phyloP scores from a whole-genome alignment of 2,113 vertebrate species.

The Fregetta grallaria region DNA sequence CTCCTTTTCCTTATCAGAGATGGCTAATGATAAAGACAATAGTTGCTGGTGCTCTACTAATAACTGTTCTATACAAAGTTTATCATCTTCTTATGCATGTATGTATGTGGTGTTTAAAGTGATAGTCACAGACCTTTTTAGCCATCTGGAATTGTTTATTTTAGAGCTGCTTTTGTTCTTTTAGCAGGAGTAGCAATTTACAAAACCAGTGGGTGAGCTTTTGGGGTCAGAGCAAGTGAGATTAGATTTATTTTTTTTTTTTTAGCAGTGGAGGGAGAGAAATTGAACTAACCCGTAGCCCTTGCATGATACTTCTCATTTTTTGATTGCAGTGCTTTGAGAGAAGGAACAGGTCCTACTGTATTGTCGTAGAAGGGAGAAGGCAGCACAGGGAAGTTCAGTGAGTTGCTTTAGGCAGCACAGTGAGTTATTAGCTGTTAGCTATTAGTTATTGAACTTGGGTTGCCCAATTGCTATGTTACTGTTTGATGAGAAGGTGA shows the following conservation, averaged over 20 bases:
- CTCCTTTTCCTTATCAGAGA: neutral
- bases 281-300: neutral
- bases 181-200: neutral
- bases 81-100: too few relatives aligned
- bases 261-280: neutral
- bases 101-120: too few relatives aligned
- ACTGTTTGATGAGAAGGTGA: neutral
- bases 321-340: neutral
- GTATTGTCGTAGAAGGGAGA: neutral
- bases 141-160: fast-evolving
- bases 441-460: neutral
- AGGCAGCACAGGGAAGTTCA: neutral
- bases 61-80: neutral
- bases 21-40: fast-evolving
- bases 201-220: neutral
- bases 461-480: neutral
- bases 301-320: neutral
- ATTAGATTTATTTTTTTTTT: neutral
- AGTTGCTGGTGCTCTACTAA: neutral
- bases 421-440: neutral
- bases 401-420: neutral
- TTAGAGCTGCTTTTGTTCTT: neutral
- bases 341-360: neutral
- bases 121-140: neutral
- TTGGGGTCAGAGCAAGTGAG: neutral